Evolutionary conservation across 1,140 invertebrate genomes (phyloP).

Genomic region (Elymnias hypermnestra): DNA sequence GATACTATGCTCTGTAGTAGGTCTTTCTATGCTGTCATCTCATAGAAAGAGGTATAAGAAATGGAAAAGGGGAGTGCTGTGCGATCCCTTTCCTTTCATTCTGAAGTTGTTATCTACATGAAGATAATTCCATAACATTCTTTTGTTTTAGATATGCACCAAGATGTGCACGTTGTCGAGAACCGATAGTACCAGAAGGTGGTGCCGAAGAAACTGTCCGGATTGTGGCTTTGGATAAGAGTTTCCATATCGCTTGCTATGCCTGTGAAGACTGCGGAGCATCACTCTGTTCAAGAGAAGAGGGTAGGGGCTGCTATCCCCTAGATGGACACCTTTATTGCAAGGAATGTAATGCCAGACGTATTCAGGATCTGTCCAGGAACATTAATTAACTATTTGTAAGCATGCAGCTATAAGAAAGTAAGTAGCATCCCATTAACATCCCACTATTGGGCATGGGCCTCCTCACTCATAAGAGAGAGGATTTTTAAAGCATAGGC

Average conservation of each 20-base stretch:
- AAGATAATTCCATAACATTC: too few species aligned
- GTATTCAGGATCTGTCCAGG: conserved; percentile 89
- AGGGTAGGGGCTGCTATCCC: conserved; percentile 96
- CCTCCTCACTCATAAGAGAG: too few species aligned
- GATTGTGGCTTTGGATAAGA: conserved; percentile 97
- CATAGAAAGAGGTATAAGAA: too few species aligned
- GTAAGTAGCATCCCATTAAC: too few species aligned
- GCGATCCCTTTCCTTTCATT: too few species aligned
- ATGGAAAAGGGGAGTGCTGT: too few species aligned
- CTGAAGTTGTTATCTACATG: too few species aligned
- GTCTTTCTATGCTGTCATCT: too few species aligned
- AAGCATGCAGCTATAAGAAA: too few species aligned
- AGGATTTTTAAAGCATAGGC: too few species aligned
- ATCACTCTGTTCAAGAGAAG: conserved; percentile 94
- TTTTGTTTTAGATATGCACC: conserved; percentile 86
- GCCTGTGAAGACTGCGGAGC: conserved; percentile 98
- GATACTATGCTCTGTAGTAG: too few species aligned
- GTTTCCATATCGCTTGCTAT: conserved; percentile 98
- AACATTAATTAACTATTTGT: conserved; percentile 78
- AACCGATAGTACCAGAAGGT: conserved; percentile 96
- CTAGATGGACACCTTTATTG: conserved; percentile 97
- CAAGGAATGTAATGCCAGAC: conserved; percentile 94
- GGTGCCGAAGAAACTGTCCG: conserved; percentile 97
- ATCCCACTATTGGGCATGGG: too few species aligned
- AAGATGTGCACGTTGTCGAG: conserved; percentile 93